Evolutionary conservation across 2,797 vertebrate species (phyloP), one percentile per base, ranked within the genome.

Genomic region (Psittacula echo): DNA sequence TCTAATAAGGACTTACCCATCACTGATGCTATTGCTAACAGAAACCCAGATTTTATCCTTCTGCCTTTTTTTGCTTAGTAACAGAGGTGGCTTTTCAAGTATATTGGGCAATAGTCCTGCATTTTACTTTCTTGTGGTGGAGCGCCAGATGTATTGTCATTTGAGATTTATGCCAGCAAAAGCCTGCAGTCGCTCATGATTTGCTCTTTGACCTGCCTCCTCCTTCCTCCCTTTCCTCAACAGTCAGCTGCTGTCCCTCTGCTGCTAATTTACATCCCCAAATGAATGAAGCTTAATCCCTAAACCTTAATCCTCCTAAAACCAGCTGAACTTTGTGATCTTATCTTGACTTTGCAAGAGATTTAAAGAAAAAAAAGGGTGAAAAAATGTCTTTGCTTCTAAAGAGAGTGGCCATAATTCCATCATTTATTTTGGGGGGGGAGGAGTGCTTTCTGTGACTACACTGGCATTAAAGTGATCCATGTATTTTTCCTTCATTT

Each of bases 311-410:
- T 94, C 94, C 88, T 96, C 74, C 87, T 95, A 88, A 96, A 94
- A 85, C 61, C 79, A 80, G 47, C 41, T 96, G 90, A 95, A 95
- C 94, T 95, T 96, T 80, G 93, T 96, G 94, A 96, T 93, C 95
- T 92, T 95, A 47, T 90, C 73, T 87, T 96, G 94, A 95, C 86
- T 97, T 94, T 72, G 39, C 32, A 89, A 84, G 66, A 93, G 81
- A 85, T 90, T 81, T 26, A 68, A 78, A 75, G 50, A 45, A 20
- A 20, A 11, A 37, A 9, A 4, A 1, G 0, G 2, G 1, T 30
- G 34, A 45, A 72, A 75, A 90, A 71, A 60, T 4, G 4, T 41
- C 14, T 93, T 88, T 90, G 47, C 5, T 83, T 95, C 22, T 70
- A 5, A 73, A 39, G n/a, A 68, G 8, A 5, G 10, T 30, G 41